Conservation (phyloP, 2,797 vertebrate species). For the Mionectes olivaceus region DNA sequence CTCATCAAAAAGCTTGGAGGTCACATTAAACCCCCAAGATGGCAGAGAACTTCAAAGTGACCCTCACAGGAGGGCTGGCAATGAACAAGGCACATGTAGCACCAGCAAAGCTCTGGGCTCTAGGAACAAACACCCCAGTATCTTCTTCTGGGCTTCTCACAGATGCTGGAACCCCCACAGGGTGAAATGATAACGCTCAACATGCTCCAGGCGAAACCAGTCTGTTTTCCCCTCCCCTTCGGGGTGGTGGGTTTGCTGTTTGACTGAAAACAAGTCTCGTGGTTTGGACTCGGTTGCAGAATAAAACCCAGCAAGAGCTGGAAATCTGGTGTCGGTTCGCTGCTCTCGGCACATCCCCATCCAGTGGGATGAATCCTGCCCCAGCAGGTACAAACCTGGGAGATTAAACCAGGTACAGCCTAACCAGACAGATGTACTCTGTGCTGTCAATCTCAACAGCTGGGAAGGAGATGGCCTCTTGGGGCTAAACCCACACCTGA, state of each 20-base stretch:
- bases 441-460: background rate
- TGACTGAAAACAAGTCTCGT: fast-evolving
- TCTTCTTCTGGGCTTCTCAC: background rate
- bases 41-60: background rate
- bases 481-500: background rate
- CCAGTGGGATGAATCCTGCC: background rate
- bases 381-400: background rate
- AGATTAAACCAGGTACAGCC: background rate
- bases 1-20: background rate
- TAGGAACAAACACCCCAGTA: background rate
- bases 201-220: background rate
- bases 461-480: background rate
- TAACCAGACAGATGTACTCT: background rate
- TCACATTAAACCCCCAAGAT: background rate
- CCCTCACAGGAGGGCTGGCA: background rate
- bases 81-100: background rate
- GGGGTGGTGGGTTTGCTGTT: background rate
- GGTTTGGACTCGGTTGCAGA: background rate
- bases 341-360: background rate
- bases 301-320: background rate
- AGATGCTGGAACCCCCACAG: background rate
- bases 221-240: background rate
- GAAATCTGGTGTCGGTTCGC: background rate
- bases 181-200: background rate
- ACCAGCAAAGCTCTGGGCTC: background rate